Evolutionary conservation across 2,113 vertebrate species (phyloP).

Genomic region (Ceuthmochares aereus): DNA sequence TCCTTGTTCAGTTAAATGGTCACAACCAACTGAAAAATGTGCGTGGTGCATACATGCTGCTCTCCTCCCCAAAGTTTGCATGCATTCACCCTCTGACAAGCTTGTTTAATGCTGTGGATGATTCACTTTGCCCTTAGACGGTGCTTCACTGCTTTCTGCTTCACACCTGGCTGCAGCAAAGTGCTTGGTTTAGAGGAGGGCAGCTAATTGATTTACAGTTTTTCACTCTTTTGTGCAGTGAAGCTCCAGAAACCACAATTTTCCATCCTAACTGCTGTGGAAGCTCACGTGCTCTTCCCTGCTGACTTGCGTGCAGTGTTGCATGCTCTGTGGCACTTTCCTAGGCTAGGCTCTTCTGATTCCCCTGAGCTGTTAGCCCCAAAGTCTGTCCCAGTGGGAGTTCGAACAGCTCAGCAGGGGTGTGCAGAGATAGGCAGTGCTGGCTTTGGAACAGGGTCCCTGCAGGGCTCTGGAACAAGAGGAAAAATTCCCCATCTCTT

Average conservation of each 20-base stretch:
- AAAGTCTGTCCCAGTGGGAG: neutral
- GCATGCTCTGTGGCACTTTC: neutral
- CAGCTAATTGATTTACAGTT: neutral
- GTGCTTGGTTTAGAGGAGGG: neutral
- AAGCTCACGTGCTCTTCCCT: neutral
- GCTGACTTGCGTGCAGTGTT: accelerated
- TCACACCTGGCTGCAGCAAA: neutral
- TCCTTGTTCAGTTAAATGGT: slow-evolving; percentile 54
- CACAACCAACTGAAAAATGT: neutral
- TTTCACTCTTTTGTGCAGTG: neutral
- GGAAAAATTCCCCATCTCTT: neutral
- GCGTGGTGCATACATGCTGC: neutral
- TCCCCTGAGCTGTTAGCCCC: neutral
- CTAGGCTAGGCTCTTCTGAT: neutral
- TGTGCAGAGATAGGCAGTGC: neutral
- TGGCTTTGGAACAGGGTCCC: neutral
- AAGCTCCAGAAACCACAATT: neutral
- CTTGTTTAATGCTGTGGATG: neutral
- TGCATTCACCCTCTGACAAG: neutral
- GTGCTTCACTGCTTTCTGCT: neutral
- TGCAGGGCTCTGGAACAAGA: neutral
- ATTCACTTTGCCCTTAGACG: neutral
- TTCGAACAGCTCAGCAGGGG: neutral
- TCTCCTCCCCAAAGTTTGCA: neutral
- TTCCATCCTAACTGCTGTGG: neutral